phyloP scores from a whole-genome alignment of 2,888 invertebrate species.

The Romanomermis culicivorax region DNA sequence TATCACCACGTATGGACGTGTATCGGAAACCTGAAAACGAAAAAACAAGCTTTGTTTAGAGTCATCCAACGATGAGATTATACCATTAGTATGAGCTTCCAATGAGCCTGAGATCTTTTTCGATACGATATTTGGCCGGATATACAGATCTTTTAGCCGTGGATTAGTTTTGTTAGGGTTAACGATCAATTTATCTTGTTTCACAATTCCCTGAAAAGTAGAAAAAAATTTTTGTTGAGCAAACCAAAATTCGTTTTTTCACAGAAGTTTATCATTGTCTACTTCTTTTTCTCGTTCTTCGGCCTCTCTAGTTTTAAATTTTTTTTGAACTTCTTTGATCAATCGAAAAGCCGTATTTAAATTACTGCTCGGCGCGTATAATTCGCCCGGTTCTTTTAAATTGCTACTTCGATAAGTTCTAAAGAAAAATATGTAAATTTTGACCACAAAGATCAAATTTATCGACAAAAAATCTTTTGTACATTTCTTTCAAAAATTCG shows the following conservation, averaged over 20 bases:
- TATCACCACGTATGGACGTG: conserved; percentile 95
- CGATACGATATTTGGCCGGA: conserved; percentile 93
- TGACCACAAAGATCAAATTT: neutral
- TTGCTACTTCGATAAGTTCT: conserved; percentile 85
- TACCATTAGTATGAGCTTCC: conserved; percentile 82
- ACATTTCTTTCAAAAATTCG: conserved; percentile 92
- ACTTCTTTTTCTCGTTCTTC: conserved; percentile 93
- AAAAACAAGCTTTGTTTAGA: conserved; percentile 1
- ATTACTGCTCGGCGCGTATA: conserved; percentile 77
- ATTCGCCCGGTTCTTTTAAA: conserved; percentile 85
- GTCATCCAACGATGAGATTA: too few relatives aligned
- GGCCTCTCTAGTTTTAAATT: conserved; percentile 88
- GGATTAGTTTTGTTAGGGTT: conserved; percentile 92
- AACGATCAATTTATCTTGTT: conserved; percentile 81
- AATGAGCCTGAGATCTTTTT: conserved; percentile 41
- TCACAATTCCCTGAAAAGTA: conserved; percentile 50
- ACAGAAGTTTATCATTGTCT: too few relatives aligned
- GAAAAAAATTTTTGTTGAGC: neutral
- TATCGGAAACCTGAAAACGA: conserved; percentile 43
- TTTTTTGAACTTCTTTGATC: conserved; percentile 97
- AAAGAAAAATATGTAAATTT: conserved; percentile 9
- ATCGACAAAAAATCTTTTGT: conserved; percentile 16
- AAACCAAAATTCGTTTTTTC: neutral
- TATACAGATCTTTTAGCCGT: conserved; percentile 85
- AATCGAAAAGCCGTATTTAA: conserved; percentile 85